phyloP scores from a whole-genome alignment of 2,888 invertebrate genomes.

The Tryphoninae sp. region DNA sequence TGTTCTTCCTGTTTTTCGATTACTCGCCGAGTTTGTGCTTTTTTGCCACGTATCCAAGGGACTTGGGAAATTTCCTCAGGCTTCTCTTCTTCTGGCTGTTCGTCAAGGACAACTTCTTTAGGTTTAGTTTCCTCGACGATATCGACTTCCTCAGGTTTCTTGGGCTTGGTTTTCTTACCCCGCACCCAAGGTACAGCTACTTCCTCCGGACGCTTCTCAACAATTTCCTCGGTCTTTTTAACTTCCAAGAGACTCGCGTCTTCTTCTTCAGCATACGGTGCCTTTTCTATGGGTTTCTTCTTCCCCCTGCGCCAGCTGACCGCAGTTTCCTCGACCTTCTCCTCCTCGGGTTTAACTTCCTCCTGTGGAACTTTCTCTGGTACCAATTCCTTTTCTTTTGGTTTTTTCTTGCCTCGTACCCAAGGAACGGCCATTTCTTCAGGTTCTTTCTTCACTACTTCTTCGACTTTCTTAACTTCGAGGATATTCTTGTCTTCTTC shows the following conservation, averaged over 20 bases:
- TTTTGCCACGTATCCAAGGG: constrained; percentile 68
- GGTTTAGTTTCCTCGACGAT: constrained; percentile 56
- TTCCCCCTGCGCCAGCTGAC: constrained; percentile 68
- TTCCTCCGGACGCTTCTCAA: constrained; percentile 64
- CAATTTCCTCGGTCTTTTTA: constrained; percentile 53
- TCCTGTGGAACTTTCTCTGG: constrained; percentile 63
- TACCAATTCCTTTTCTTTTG: constrained; percentile 71
- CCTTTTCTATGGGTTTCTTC: constrained; percentile 65
- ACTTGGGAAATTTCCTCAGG: constrained; percentile 64
- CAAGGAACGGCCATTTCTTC: constrained; percentile 75
- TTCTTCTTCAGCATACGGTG: constrained; percentile 69
- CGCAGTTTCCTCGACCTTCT: constrained; percentile 64
- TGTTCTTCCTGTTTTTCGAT: constrained; percentile 69
- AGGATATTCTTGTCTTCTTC: constrained; percentile 72
- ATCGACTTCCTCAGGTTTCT: constrained; percentile 57
- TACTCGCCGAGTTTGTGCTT: constrained; percentile 62
- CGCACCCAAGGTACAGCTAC: constrained; percentile 71
- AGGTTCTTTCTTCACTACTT: constrained; percentile 62
- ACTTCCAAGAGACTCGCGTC: constrained; percentile 67
- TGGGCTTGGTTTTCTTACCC: constrained; percentile 68
- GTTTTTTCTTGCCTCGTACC: constrained; percentile 69
- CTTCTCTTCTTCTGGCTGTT: constrained; percentile 66
- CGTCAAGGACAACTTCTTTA: constrained; percentile 49
- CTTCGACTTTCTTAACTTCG: constrained; percentile 57
- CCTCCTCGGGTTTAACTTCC: constrained; percentile 37